These are phyloP conservation scores for Zaprionus taronus DNA, from an alignment of 1,140 invertebrate species.

Conservation along the genomic window DNA sequence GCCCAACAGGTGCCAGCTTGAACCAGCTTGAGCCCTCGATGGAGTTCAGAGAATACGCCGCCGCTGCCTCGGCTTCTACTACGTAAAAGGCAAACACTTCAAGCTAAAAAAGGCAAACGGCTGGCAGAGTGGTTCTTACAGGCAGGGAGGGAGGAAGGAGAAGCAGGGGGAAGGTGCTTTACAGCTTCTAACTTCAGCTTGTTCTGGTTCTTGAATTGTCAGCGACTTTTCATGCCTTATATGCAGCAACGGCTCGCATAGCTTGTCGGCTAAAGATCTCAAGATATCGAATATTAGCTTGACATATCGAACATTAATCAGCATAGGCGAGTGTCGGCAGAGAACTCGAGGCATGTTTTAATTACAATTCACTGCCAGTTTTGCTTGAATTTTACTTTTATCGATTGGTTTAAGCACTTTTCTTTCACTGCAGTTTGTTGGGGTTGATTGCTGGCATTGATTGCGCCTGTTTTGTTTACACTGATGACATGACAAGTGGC, in stretches of 20 bases:
- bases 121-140: slow-evolving; percentile 23
- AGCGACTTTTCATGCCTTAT: slow-evolving; percentile 11
- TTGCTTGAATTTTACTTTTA: not conserved
- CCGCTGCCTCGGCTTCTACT: slow-evolving; percentile 17
- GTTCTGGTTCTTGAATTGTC: slow-evolving; percentile 16
- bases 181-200: not conserved
- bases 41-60: slow-evolving; percentile 17
- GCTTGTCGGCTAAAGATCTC: slow-evolving; percentile 11
- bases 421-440: not conserved
- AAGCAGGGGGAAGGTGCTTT: not conserved
- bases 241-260: slow-evolving; percentile 1
- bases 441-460: not conserved
- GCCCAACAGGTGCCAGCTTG: slow-evolving; percentile 54
- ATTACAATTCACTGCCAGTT: not conserved
- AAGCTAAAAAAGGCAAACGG: slow-evolving; percentile 62
- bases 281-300: slow-evolving; percentile 3
- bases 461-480: not conserved
- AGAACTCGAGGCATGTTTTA: not conserved
- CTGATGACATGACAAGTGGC: not conserved
- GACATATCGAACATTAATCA: not conserved
- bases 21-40: slow-evolving; percentile 30
- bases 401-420: too few relatives aligned
- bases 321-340: not conserved
- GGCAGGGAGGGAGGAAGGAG: not conserved
- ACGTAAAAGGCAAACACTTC: slow-evolving; percentile 45